Conservation (phyloP, 1,140 invertebrate species). For the Phymastichus coffea region DNA sequence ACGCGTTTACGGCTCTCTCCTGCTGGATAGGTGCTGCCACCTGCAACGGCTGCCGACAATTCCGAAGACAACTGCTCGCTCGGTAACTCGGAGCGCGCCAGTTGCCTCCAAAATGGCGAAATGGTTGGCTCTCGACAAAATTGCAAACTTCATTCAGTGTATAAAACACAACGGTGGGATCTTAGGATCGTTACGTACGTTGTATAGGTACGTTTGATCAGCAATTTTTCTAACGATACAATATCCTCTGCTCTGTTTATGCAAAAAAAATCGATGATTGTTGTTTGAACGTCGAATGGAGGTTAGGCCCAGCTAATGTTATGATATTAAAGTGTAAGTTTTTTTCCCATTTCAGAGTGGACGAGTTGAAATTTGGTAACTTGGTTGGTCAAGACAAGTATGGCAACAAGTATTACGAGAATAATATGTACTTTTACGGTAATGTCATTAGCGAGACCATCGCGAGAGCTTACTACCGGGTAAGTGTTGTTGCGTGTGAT, state of each 20-base stretch:
- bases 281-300: no score
- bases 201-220: slow-evolving; percentile 70
- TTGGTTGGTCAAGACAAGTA: slow-evolving; percentile 92
- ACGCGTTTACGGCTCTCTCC: no score
- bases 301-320: slow-evolving; percentile 27
- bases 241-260: slow-evolving; percentile 36
- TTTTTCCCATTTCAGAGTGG: slow-evolving; percentile 64
- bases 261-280: slow-evolving; percentile 19
- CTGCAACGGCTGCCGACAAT: neutral
- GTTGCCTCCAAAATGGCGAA: slow-evolving; percentile 60
- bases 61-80: no score
- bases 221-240: slow-evolving; percentile 39
- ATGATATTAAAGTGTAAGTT: slow-evolving; percentile 25
- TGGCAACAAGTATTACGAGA: slow-evolving; percentile 97
- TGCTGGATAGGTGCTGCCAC: neutral
- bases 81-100: no score
- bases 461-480: no score
- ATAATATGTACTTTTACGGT: slow-evolving; percentile 85
- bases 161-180: slow-evolving; percentile 80
- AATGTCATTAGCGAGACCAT: slow-evolving; percentile 32
- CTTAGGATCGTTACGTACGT: slow-evolving; percentile 64
- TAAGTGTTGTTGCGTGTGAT: no score
- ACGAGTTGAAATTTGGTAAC: slow-evolving; percentile 82
- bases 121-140: slow-evolving; percentile 73
- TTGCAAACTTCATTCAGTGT: slow-evolving; percentile 65